Evolutionary conservation across 2,113 vertebrate genomes (phyloP).

Genomic region (Tyrannus savana): DNA sequence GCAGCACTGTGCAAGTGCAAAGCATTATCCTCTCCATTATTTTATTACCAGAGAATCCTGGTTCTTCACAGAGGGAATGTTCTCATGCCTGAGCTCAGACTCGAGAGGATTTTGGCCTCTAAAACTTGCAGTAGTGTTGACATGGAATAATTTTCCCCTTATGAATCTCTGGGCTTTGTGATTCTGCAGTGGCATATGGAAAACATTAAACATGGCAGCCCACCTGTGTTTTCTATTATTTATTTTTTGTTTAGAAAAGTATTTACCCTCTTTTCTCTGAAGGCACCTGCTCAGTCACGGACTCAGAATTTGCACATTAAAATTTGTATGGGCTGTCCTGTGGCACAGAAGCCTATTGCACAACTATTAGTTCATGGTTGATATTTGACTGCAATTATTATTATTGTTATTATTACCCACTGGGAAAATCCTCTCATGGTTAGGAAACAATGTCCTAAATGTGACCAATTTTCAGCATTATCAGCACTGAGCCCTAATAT

Average conservation of each 20-base stretch:
- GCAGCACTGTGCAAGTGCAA: background rate
- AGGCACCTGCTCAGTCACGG: background rate
- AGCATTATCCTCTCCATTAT: background rate
- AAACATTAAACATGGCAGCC: background rate
- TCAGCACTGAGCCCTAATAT: background rate
- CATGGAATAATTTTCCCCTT: background rate
- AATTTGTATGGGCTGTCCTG: background rate
- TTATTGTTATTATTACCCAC: background rate
- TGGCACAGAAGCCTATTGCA: background rate
- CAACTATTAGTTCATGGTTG: background rate
- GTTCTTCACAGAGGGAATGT: conserved; percentile 1
- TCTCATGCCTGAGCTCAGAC: background rate
- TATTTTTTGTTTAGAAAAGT: conserved; percentile 17
- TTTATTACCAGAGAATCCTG: background rate
- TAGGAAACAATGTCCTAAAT: background rate
- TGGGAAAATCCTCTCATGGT: background rate
- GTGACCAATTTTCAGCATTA: background rate
- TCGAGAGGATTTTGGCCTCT: background rate
- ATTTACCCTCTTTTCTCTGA: background rate
- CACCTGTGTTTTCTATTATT: background rate
- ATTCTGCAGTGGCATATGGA: conserved; percentile 1
- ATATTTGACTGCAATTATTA: background rate
- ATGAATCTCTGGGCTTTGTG: background rate
- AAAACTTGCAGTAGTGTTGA: background rate
- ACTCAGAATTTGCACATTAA: background rate